Base-by-base conservation (phyloP, 2,113 vertebrate species). In the Oenanthe melanoleuca region DNA sequence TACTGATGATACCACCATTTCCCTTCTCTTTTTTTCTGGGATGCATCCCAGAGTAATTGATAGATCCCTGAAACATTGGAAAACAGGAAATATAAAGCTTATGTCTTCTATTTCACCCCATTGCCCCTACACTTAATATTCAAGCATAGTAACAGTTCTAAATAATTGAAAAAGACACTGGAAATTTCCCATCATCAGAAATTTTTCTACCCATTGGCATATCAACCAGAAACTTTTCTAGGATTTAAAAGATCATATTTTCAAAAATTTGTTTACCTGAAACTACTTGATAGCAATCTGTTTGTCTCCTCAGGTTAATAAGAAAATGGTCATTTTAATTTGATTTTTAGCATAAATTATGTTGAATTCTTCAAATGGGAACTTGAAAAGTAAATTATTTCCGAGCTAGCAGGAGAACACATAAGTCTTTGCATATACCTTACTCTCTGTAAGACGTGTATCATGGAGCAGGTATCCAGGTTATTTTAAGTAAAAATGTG, bases 381-480 rank as follows among this genome's bases (percentile, higher is more conserved):
- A 63, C n/a, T 38, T 86, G 50, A 77, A 80, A 86, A 87, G 18
- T 28, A 74, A 92, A 73, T 17, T 17, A 29, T 69, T 89, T 82
- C 23, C 57, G 44, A 81, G 38, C n/a, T 24, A 72, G 38, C 13
- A 77, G 59, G 44, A 56, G 49, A 73, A 55, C 12, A 23, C 12
- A 8, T 29, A 29, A 70, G 7, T 88, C 25, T 77, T 63, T 73
- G 19, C 26, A 5, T 69, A 11, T 38, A 6, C 20, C 25, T 89
- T 69, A 33, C 12, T 52, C 11, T 52, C 34, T 67, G 1, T 47
- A 78, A 77, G 67, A 37, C 6, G 7, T 0, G 0, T 24, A 9
- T 44, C 2, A 4, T 66, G 55, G 55, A 83, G n/a, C 31, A 78
- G 26, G 15, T 74, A 47, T 23, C 26, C 40, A 40, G 28, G 8